phyloP scores from a whole-genome alignment of 2,113 vertebrate species.

The Capra hircus region DNA sequence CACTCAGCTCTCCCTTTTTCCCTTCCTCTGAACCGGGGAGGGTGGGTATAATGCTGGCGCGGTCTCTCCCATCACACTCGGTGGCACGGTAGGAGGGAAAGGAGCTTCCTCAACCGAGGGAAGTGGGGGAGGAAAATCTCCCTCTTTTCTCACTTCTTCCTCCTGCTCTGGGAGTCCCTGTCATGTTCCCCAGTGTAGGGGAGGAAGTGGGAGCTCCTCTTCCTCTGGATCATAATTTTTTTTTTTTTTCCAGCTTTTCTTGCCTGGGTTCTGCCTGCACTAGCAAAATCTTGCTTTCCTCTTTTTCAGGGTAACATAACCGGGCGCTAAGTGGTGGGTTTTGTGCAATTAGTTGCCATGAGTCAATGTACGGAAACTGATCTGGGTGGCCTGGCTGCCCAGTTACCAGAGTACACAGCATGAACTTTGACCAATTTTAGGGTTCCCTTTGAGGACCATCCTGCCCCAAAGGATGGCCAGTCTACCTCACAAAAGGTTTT shows the following conservation, averaged over 20 bases:
- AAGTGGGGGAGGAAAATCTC: neutral
- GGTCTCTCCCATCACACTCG: neutral
- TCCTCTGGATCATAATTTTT: neutral
- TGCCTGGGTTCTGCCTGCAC: neutral
- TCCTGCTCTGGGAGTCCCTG: neutral
- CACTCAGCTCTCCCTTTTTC: neutral
- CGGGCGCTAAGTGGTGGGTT: fast-evolving
- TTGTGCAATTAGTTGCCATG: neutral
- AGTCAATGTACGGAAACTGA: neutral
- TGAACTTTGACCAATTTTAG: neutral
- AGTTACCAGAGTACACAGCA: neutral
- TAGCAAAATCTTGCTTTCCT: neutral
- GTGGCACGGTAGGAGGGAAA: neutral
- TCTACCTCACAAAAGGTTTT: neutral
- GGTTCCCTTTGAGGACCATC: neutral
- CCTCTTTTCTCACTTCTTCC: neutral
- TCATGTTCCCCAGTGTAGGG: neutral
- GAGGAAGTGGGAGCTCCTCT: neutral
- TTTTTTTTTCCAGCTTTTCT: neutral
- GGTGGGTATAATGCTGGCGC: neutral
- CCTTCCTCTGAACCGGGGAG: neutral
- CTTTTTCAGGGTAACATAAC: neutral
- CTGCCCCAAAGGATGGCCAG: neutral
- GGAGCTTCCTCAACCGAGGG: neutral
- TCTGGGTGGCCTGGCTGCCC: neutral